These are phyloP conservation scores for Apis cerana DNA, from an alignment of 1,140 invertebrate species.

Conservation along the genomic window DNA sequence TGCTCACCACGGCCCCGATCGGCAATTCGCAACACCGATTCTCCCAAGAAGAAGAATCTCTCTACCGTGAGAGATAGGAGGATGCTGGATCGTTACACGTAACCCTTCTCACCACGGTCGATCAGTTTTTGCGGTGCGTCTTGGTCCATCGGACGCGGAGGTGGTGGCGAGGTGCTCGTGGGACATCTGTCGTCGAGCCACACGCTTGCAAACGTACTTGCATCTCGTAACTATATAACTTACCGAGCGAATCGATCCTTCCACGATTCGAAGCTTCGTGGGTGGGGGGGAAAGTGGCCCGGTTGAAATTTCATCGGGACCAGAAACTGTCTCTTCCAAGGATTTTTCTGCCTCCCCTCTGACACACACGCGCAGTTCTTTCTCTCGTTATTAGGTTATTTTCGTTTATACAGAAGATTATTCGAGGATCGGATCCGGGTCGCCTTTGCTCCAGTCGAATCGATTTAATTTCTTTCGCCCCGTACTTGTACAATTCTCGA, in stretches of 20 bases:
- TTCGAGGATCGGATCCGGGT: no score
- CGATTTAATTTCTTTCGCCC: not conserved
- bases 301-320: constrained; percentile 73
- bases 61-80: constrained; percentile 53
- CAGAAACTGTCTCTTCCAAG: not conserved
- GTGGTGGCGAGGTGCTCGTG: constrained; percentile 43
- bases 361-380: not conserved
- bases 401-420: not conserved
- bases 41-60: constrained; percentile 38
- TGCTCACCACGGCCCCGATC: constrained; percentile 46
- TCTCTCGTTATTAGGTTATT: constrained; percentile 35
- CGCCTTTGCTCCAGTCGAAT: no score
- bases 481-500: not conserved
- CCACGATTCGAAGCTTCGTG: constrained; percentile 59
- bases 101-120: constrained; percentile 59
- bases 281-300: constrained; percentile 52
- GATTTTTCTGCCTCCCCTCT: constrained; percentile 7
- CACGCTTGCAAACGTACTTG: constrained; percentile 47
- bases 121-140: constrained; percentile 72
- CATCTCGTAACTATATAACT: constrained; percentile 54
- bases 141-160: constrained; percentile 57
- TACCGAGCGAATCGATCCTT: constrained; percentile 34
- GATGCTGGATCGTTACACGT: constrained; percentile 14
- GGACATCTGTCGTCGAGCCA: constrained; percentile 56
- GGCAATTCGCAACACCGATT: constrained; percentile 56